These are phyloP conservation scores for Drosophila borborema DNA, from an alignment of 2,888 invertebrate genomes.

Conservation along the genomic window DNA sequence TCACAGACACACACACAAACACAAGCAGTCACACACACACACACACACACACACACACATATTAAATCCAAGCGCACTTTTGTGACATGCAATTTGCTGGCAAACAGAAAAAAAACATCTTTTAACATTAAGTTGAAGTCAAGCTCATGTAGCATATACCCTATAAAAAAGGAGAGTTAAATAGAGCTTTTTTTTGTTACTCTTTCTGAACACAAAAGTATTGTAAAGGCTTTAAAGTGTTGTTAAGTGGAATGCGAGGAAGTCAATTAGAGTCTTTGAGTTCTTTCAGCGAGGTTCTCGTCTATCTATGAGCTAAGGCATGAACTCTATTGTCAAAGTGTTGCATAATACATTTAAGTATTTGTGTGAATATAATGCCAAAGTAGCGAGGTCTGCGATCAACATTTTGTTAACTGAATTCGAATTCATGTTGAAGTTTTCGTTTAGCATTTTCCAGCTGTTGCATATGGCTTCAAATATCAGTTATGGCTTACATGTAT, in stretches of 20 bases:
- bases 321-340: neutral
- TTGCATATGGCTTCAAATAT: neutral
- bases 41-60: slow-evolving; percentile 1
- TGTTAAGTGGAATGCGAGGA: too few species aligned
- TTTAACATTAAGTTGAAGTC: neutral
- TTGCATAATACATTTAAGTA: neutral
- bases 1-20: slow-evolving; percentile 27
- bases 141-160: neutral
- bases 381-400: too few species aligned
- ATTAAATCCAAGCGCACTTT: slow-evolving; percentile 25
- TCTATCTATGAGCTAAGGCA: too few species aligned
- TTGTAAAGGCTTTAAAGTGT: neutral
- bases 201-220: neutral
- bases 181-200: too few species aligned
- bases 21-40: neutral
- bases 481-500: neutral
- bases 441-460: neutral
- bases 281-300: neutral
- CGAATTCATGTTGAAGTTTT: too few species aligned
- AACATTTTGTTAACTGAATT: neutral
- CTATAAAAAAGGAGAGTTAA: neutral
- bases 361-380: neutral
- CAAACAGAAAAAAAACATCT: slow-evolving; percentile 19
- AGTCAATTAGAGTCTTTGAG: neutral
- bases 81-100: slow-evolving; percentile 54